phyloP scores from a whole-genome alignment of 2,113 vertebrate species.

The Brienomyrus longianalis region DNA sequence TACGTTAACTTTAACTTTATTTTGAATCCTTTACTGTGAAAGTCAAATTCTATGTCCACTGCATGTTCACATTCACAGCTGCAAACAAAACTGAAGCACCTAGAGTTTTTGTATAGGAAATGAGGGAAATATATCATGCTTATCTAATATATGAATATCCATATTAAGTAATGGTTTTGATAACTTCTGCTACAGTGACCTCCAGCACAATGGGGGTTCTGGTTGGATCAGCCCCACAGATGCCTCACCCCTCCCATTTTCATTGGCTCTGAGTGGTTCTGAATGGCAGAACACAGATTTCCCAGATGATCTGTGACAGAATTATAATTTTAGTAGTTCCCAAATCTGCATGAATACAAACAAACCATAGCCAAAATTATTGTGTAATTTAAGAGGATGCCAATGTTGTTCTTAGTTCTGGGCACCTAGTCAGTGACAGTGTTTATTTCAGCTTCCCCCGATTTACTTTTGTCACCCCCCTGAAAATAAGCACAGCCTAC shows the following conservation, averaged over 20 bases:
- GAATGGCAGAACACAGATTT: background rate
- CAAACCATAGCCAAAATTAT: background rate
- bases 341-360: background rate
- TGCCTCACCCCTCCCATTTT: background rate
- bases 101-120: background rate
- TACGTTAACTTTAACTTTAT: background rate
- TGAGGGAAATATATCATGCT: background rate
- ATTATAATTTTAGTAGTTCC: background rate
- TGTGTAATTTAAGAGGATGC: background rate
- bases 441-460: background rate
- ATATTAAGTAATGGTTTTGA: background rate
- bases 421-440: background rate
- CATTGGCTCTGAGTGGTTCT: background rate
- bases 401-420: background rate
- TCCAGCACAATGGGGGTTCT: background rate
- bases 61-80: background rate
- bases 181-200: background rate
- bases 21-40: slow-evolving; percentile 27
- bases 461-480: background rate
- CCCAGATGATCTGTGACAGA: background rate
- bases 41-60: background rate
- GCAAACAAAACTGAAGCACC: background rate
- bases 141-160: background rate
- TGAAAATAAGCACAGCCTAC: background rate
- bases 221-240: background rate